Base-by-base conservation (phyloP, 2,113 vertebrate genomes). In the Charina bottae region DNA sequence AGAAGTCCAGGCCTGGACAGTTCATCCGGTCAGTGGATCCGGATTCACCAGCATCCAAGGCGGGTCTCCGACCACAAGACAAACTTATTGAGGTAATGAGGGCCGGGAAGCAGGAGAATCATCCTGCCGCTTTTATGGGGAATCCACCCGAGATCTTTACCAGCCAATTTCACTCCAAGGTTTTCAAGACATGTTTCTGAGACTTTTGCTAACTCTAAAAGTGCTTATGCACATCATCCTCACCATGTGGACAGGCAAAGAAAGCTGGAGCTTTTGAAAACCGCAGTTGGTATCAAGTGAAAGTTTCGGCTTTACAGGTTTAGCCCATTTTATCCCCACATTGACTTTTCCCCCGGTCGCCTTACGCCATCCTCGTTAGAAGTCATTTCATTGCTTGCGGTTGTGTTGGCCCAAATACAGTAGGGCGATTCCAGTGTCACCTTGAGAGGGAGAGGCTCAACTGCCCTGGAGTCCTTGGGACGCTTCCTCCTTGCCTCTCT, bases 11-110 rank as follows among this genome's bases (percentile, higher is more conserved):
- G 62, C 95, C 96, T 0, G 99, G 99, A 2, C 99, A 99, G 96
- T 99, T 98, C 95, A 98, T 99, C 93, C 98, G 99, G 59, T 98
- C 98, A 0, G 99, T 99, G 53, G 99, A 99, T 84, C 97, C 97
- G 0, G 97, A 97, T 56, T 99, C 99, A 0, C 97, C 98, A 0
- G 99, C 99, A 0, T 97, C 98, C 90, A 95, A 95, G 2, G 97
- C 98, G 0, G 99, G 98, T 54, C 97, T 99, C 92, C 97, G 95
- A 64, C 96, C 98, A 9, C 98, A 98, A 96, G 99, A 99, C 97
- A 96, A 98, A 23, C 97, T 99, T 17, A 97, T 99, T 12, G 98
- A 99, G 99, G 99, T 99, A 96, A 58, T 10, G 17, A 10, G 19
- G 54, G 54, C 53, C 17, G 26, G 85, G 85, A 28, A 15, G 46